Base-by-base conservation (phyloP, 1,140 invertebrate species). In the Lasioglossum baleicum region DNA sequence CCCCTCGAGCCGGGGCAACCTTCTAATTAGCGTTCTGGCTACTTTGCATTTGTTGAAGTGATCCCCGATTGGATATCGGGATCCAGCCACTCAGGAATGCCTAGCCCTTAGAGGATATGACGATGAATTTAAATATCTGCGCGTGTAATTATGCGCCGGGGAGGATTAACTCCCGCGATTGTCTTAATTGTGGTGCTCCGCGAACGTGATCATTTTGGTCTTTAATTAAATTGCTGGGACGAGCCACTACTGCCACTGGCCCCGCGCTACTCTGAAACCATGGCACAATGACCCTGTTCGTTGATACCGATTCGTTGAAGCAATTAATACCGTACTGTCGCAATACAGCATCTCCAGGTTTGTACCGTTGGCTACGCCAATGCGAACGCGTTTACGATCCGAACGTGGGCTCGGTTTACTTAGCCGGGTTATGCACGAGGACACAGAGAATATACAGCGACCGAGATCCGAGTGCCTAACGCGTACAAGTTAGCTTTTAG, bases 361-460 rank as follows among this genome's bases (percentile, higher is more conserved):
- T 60, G 31, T 68, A 22, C 26, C 64, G 31, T 15, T 63, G 48
- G 56, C 82, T 81, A 86, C 85, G 81, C 84, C 84, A 83, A 73
- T 86, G 81, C 73, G 66, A 72, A 67, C 84, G 73, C 82, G 80
- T 86, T 87, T 87, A 84, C 85, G 85, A 86, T 75, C 72, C 44
- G 40, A 69, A 87, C 85, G 85, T 87, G 85, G 85, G 78, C 22
- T 56, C 78, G 58, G 78, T 87, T 87, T 87, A 87, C 79, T 87
- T 84, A 82, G 78, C 68, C 22, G 44, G 71, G 58, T 79, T 84
- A 84, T 76, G 75, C 75, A 56, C 68, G 60, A 58, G 58, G 60
- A 77, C 31, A 81, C 53, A 17, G 44, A 53, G 67, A 51, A 60
- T 61, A 53, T 67, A 63, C 42, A 63, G 13, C 22, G 13, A 26